Base-by-base conservation (phyloP, 2,888 invertebrate genomes). In the Autographa pulchrina region DNA sequence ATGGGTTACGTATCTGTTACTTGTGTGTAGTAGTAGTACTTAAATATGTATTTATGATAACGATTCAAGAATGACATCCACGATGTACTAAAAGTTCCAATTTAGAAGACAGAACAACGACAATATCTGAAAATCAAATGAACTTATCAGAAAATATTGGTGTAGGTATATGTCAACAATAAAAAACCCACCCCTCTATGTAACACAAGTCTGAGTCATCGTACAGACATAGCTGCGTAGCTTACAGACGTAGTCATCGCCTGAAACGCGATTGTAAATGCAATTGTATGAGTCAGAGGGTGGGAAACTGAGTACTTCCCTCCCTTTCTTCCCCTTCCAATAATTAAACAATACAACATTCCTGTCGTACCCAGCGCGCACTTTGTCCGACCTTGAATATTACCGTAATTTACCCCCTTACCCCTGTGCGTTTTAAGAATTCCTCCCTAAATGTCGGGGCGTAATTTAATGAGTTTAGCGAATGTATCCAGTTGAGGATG, bases 331-430 rank as follows among this genome's bases (percentile, higher is more conserved):
- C 13, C 67, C 77, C 74, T 52, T 70, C 72, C 83, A 77, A 88
- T 91, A 90, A 91, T 89, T 88, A 88, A 89, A 87, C 85, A 87
- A 85, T 85, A 80, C 85, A 75, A 80, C 84, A 88, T 88, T 89
- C 87, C 85, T 80, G 76, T 76, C 74, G 81, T 84, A 72, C 75
- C 74, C 81, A 70, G 75, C 80, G 64, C 82, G 48, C 76, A 85
- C 83, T 85, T 87, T 82, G 80, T 68, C 84, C 88, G 91, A 89
- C 91, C 91, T 91, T 91, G 91, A 90, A 86, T 77, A 85, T 84
- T 75, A 81, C 85, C 72, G 82, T 88, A 89, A 88, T 89, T 87
- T 85, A 84, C 82, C 80, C 41, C 67, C 66, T 66, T 72, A 80
- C 81, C 68, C 74, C 83, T 72, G 73, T 76, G 76, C 77, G 81